Conservation (phyloP, 2,113 vertebrate species). For the Steatornis caripensis region DNA sequence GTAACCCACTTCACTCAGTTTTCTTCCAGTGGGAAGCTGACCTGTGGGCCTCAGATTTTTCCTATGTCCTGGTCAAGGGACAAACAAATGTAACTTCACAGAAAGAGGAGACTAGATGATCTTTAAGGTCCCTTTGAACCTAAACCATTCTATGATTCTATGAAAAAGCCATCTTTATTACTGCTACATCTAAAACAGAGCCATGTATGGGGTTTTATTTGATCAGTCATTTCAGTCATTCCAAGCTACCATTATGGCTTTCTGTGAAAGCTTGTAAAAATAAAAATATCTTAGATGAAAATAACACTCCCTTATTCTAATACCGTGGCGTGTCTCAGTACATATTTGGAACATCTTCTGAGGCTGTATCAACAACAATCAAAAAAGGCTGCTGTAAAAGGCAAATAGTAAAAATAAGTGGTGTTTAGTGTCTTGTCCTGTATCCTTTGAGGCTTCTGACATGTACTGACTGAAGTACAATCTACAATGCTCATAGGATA, state of each 20-base stretch:
- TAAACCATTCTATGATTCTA: no score
- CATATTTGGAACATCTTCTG: slow-evolving; percentile 10
- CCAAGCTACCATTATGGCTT: background rate
- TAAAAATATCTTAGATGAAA: slow-evolving; percentile 40
- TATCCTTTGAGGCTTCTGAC: background rate
- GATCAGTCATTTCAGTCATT: background rate
- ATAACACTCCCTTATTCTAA: slow-evolving; percentile 11
- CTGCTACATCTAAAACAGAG: background rate
- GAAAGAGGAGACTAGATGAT: no score
- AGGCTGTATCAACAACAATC: background rate
- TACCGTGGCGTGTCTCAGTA: background rate
- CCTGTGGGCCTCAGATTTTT: background rate
- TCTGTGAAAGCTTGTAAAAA: slow-evolving; percentile 33
- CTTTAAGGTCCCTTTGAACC: no score
- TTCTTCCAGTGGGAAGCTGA: background rate
- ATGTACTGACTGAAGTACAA: background rate
- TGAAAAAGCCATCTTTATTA: no score
- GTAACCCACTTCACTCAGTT: background rate
- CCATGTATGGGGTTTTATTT: background rate
- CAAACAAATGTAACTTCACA: background rate
- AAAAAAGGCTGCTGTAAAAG: background rate
- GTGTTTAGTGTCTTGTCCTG: background rate
- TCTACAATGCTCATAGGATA: background rate
- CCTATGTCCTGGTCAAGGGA: background rate
- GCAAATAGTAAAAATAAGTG: background rate